These are phyloP conservation scores for Baryphthengus martii DNA, from an alignment of 2,113 vertebrate genomes.

Conservation along the genomic window DNA sequence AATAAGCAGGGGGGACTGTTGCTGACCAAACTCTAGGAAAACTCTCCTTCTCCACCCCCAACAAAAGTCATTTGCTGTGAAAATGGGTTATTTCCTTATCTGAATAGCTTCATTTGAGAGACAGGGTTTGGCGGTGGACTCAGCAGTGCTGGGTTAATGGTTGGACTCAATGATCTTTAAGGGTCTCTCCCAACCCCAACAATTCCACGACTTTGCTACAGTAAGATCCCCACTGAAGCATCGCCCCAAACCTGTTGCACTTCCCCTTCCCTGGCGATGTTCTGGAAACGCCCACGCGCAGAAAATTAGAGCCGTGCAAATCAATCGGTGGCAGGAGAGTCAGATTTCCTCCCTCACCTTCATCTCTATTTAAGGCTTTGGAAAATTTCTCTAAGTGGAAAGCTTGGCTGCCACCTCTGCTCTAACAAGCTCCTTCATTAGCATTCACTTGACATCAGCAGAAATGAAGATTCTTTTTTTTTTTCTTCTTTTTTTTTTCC, in stretches of 20 bases:
- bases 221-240: background rate
- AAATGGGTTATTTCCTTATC: background rate
- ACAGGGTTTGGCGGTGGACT: background rate
- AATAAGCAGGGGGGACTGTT: background rate
- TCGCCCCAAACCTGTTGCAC: background rate
- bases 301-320: background rate
- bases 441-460: background rate
- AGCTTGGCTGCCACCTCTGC: background rate
- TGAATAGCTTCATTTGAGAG: background rate
- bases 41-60: no score
- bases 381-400: background rate
- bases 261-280: background rate
- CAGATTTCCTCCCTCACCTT: background rate
- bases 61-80: background rate
- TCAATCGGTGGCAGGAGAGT: rapidly evolving
- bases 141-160: background rate
- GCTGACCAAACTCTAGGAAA: background rate
- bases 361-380: background rate
- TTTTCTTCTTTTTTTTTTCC: no score
- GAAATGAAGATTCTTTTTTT: background rate
- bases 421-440: background rate
- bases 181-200: background rate
- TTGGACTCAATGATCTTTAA: background rate
- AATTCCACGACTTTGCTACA: background rate
- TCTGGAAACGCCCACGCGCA: rapidly evolving